Conservation (phyloP, 1,140 invertebrate species). For the Drosophila ficusphila region DNA sequence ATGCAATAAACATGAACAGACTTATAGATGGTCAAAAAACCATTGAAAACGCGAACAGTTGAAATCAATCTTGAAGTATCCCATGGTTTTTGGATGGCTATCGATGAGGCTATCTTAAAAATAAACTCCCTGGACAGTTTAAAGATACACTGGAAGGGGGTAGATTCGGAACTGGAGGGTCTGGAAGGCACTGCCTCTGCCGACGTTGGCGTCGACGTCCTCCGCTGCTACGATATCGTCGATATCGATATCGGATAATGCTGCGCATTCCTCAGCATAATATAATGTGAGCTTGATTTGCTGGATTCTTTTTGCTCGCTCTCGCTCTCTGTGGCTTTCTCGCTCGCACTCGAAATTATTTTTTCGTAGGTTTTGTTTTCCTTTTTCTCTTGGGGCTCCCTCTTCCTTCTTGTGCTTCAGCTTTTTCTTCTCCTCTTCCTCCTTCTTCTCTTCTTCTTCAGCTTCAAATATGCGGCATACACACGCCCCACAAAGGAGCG, state of each 20-base stretch:
- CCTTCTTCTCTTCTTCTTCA: slow-evolving; percentile 24
- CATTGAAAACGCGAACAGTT: slow-evolving; percentile 4
- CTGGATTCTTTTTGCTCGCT: slow-evolving; percentile 72
- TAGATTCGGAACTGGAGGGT: slow-evolving; percentile 10
- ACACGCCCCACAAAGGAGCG: slow-evolving; percentile 40
- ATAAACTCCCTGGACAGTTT: slow-evolving; percentile 29
- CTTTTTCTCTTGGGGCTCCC: slow-evolving; percentile 29
- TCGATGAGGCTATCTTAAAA: slow-evolving; percentile 20
- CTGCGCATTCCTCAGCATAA: slow-evolving; percentile 83
- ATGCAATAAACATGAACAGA: slow-evolving; percentile 8
- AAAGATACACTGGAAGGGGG: neutral
- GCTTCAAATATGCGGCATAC: slow-evolving; percentile 71
- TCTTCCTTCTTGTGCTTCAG: slow-evolving; percentile 40
- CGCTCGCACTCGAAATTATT: slow-evolving; percentile 63
- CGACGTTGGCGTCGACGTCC: slow-evolving; percentile 42
- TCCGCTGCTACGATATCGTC: slow-evolving; percentile 81
- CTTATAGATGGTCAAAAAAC: slow-evolving; percentile 9
- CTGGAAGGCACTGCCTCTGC: slow-evolving; percentile 18
- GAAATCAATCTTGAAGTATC: slow-evolving; percentile 14
- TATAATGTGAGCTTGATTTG: slow-evolving; percentile 84
- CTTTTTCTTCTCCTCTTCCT: slow-evolving; percentile 27
- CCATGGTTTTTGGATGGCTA: slow-evolving; percentile 7
- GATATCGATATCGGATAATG: too few species aligned
- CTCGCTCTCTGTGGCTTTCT: slow-evolving; percentile 5
- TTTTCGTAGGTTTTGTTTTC: slow-evolving; percentile 64